Conservation (phyloP, 2,113 vertebrate genomes). For the Cromileptes altivelis region DNA sequence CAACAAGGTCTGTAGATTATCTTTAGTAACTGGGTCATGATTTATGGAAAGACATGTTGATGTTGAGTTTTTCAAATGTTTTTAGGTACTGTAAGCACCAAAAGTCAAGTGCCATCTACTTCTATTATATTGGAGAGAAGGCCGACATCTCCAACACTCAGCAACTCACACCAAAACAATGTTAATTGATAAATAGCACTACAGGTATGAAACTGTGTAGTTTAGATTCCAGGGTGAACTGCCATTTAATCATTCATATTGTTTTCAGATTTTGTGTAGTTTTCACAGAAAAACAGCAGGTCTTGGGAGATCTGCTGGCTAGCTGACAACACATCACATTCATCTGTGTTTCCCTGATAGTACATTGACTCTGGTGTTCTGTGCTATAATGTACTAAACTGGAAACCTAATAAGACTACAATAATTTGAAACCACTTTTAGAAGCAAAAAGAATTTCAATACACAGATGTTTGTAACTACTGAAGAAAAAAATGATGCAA, state of each 20-base stretch:
- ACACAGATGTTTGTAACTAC: not conserved
- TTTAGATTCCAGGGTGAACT: too few relatives aligned
- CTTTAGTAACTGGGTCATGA: too few relatives aligned
- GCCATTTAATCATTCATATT: not conserved
- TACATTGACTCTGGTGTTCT: not conserved
- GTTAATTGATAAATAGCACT: too few relatives aligned
- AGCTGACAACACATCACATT: not conserved
- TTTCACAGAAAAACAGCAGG: not conserved
- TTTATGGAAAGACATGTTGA: too few relatives aligned
- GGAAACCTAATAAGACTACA: not conserved
- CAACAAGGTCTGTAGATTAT: too few relatives aligned
- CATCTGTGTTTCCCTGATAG: not conserved
- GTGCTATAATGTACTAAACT: not conserved
- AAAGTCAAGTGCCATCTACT: too few relatives aligned
- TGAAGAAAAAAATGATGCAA: not conserved
- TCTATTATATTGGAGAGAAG: too few relatives aligned
- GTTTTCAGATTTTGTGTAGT: not conserved
- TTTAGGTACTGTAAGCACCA: too few relatives aligned
- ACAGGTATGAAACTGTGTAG: too few relatives aligned
- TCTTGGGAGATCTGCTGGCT: not conserved
- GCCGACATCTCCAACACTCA: too few relatives aligned
- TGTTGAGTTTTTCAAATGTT: too few relatives aligned
- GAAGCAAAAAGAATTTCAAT: not conserved
- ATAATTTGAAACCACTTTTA: not conserved
- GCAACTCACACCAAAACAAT: too few relatives aligned